Conservation (phyloP, 2,888 invertebrate genomes). For the Podotricha telesiphe region DNA sequence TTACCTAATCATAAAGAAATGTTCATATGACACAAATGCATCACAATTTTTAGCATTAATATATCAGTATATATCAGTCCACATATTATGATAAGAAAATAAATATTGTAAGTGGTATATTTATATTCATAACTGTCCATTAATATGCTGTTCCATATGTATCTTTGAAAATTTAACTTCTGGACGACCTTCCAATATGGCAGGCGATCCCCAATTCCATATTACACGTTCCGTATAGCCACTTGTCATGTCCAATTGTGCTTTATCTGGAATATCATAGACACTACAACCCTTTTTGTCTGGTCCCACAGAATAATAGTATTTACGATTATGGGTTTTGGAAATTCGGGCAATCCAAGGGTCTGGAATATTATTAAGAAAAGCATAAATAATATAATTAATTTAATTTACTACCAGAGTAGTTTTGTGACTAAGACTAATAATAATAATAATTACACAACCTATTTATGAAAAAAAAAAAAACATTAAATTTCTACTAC, state of each 20-base stretch:
- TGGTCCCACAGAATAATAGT: slow-evolving; percentile 63
- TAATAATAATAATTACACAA: too few relatives aligned
- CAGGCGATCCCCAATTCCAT: slow-evolving; percentile 73
- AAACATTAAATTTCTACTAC: too few relatives aligned
- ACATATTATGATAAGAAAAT: not conserved
- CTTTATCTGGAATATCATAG: slow-evolving; percentile 63
- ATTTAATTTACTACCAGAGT: too few relatives aligned
- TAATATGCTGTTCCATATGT: slow-evolving; percentile 64
- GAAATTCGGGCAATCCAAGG: slow-evolving; percentile 76
- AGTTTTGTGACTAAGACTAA: too few relatives aligned
- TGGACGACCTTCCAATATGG: slow-evolving; percentile 61
- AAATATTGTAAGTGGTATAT: not conserved
- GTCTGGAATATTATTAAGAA: slow-evolving; percentile 56
- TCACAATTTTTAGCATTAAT: not conserved
- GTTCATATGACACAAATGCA: not conserved
- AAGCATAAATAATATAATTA: too few relatives aligned
- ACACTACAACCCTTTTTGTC: slow-evolving; percentile 64
- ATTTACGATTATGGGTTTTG: slow-evolving; percentile 65
- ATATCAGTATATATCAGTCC: not conserved
- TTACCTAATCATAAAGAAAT: too few relatives aligned
- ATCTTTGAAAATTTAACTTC: slow-evolving; percentile 57
- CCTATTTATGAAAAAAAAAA: too few relatives aligned
- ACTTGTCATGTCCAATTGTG: slow-evolving; percentile 63
- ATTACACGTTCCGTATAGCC: slow-evolving; percentile 60
- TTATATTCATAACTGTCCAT: slow-evolving; percentile 1